phyloP scores from a whole-genome alignment of 2,797 vertebrate genomes.

The Paramormyrops hopkinsi region DNA sequence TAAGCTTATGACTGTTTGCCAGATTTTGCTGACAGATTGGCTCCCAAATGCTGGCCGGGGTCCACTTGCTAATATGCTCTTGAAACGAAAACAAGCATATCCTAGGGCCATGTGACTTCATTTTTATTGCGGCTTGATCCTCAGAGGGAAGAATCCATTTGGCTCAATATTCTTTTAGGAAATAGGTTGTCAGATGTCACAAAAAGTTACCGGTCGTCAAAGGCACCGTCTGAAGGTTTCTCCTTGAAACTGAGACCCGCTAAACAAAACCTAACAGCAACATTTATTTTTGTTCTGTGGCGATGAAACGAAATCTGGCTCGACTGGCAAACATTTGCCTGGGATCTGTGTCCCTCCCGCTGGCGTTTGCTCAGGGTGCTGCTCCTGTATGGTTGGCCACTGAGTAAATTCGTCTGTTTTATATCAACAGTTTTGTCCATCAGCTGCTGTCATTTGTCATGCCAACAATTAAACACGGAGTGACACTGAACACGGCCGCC shows the following conservation, averaged over 20 bases:
- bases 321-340: slow-evolving; percentile 11
- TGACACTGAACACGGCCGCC: not conserved
- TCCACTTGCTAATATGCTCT: slow-evolving; percentile 12
- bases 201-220: not conserved
- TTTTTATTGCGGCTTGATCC: not conserved
- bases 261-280: not conserved
- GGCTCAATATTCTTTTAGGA: not conserved
- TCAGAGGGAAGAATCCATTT: not conserved
- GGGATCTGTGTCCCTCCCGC: not conserved
- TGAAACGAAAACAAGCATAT: slow-evolving; percentile 11
- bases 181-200: not conserved
- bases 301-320: slow-evolving; percentile 8
- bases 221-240: not conserved
- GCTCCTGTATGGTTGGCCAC: not conserved
- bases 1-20: not conserved
- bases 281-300: not conserved
- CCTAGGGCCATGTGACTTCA: not conserved
- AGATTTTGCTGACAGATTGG: slow-evolving; percentile 7
- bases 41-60: not conserved
- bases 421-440: not conserved
- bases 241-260: not conserved
- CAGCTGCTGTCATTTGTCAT: slow-evolving; percentile 10
- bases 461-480: not conserved
- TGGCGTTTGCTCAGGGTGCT: not conserved
- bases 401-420: slow-evolving; percentile 4